These are phyloP conservation scores for Cephus nigrinus DNA, from an alignment of 2,888 invertebrate genomes.

Conservation along the genomic window DNA sequence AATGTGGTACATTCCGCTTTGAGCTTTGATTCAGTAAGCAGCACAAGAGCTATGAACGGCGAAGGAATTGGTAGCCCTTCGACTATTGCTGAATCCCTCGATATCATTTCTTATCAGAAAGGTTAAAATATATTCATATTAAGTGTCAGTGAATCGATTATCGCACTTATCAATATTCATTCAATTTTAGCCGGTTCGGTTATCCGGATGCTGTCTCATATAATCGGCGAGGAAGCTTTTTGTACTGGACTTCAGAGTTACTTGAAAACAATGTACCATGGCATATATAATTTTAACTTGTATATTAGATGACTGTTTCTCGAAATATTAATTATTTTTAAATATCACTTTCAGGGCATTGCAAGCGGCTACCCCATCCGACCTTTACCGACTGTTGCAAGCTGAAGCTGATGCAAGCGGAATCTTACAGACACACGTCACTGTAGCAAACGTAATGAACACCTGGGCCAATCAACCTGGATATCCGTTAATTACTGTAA, in stretches of 20 bases:
- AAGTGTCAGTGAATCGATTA: background rate
- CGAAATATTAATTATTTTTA: constrained; percentile 58
- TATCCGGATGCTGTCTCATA: constrained; percentile 71
- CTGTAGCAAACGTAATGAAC: constrained; percentile 35
- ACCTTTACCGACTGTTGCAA: background rate
- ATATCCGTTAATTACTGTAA: constrained; percentile 62
- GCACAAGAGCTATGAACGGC: constrained; percentile 70
- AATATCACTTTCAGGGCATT: constrained; percentile 56
- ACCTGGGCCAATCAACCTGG: constrained; percentile 67
- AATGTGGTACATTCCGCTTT: constrained; percentile 60
- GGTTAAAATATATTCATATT: constrained; percentile 60
- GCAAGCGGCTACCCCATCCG: constrained; percentile 36
- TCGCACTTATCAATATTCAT: background rate
- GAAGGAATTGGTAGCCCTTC: constrained; percentile 67
- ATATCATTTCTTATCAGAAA: constrained; percentile 74
- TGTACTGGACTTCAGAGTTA: constrained; percentile 69
- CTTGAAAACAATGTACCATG: constrained; percentile 63
- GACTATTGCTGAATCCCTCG: constrained; percentile 70
- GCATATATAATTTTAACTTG: background rate
- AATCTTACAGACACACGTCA: background rate
- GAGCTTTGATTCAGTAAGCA: constrained; percentile 63
- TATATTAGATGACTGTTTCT: constrained; percentile 27
- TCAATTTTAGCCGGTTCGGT: constrained; percentile 59
- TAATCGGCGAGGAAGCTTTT: constrained; percentile 70
- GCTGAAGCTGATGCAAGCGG: background rate